Conservation (phyloP, 2,888 invertebrate species). For the Spicauda simplicius region DNA sequence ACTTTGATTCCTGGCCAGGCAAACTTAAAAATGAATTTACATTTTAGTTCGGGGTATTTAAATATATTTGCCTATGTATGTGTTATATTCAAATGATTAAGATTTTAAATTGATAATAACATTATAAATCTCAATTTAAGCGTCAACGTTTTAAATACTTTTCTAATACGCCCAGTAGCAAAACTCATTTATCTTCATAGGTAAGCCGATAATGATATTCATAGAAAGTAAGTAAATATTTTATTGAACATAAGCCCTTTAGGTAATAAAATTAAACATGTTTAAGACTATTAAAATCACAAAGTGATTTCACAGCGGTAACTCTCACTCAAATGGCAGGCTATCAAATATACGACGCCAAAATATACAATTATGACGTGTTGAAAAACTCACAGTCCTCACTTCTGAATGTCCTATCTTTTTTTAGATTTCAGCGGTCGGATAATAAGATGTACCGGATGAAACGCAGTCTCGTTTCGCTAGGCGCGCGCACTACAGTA, state of each 20-base stretch:
- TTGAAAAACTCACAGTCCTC: slow-evolving; percentile 44
- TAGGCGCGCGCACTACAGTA: slow-evolving; percentile 80
- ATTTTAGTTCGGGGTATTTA: too few species aligned
- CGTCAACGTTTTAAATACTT: too few species aligned
- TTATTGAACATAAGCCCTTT: neutral
- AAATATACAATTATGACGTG: slow-evolving; percentile 33
- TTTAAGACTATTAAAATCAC: neutral
- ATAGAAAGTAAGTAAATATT: too few species aligned
- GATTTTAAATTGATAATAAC: too few species aligned
- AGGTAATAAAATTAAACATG: neutral
- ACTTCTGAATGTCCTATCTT: slow-evolving; percentile 71
- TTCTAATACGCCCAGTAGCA: too few species aligned
- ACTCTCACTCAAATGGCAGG: slow-evolving; percentile 11
- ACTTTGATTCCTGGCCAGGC: too few species aligned
- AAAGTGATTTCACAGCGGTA: slow-evolving; percentile 7
- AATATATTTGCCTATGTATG: too few species aligned
- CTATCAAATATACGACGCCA: slow-evolving; percentile 25
- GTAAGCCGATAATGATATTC: neutral
- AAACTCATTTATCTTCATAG: too few species aligned
- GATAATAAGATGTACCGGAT: slow-evolving; percentile 59
- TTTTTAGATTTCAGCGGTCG: slow-evolving; percentile 79
- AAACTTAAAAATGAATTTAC: too few species aligned
- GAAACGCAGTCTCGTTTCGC: slow-evolving; percentile 69
- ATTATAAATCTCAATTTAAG: too few species aligned
- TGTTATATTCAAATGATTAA: too few species aligned